Base-by-base conservation (phyloP, 2,797 vertebrate species). In the Pitangus sulphuratus region DNA sequence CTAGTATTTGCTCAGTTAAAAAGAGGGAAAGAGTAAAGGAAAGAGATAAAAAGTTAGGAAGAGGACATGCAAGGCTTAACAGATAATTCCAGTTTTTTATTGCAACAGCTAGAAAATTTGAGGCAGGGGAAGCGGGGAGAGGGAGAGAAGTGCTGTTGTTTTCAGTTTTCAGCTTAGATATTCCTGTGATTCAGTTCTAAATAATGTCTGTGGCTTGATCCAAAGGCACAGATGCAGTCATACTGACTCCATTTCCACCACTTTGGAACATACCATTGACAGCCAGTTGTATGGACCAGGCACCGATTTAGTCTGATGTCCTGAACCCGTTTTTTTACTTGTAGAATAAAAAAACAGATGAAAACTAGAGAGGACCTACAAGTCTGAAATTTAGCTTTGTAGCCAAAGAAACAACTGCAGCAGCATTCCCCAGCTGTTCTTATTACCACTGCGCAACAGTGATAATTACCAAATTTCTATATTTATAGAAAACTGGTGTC, bases 401-500 rank as follows among this genome's bases (percentile, higher is more conserved):
- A 93, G 45, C 25, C 61, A 78, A 84, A 77, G 78, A 89, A 93
- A 89, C 19, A 83, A 62, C 21, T 74, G 57, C 60, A 90, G 33
- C 54, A 91, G 3, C 28, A 61, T 81, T 85, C 39, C 69, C 61
- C 87, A 96, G 87, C 84, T 94, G 91, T 76, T 82, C 65, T 92
- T 94, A 88, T 79, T 81, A 58, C 42, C 51, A 54, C 39, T 69
- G 69, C 35, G 30, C 50, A 84, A 71, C 84, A 78, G 50, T 87
- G 84, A 75, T 83, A 94, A 96, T 92, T 95, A 91, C 42, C 6
- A 4, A 78, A 88, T 92, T 88, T 94, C 75, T 96, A 10, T 88
- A 92, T 97, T 96, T 96, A 89, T 93, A 90, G 58, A 95, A 95
- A 97, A 89, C 72, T 84, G 7, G 7, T 81, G 44, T 31, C 54